Evolutionary conservation across 2,797 vertebrate genomes (phyloP).

Genomic region (Coranthus polyacanthus): DNA sequence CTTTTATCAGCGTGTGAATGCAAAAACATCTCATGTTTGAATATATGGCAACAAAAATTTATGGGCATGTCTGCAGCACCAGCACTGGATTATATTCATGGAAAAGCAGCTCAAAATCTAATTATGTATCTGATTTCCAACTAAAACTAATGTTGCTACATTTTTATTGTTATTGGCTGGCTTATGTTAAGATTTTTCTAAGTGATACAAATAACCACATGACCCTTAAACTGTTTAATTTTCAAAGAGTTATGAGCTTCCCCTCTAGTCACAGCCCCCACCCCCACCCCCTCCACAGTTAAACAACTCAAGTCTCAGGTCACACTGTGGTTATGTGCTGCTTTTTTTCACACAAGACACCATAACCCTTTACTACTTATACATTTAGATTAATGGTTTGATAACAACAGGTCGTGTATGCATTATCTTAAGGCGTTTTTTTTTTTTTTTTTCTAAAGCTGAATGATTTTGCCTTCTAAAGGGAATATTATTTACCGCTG

Average conservation of each 20-base stretch:
- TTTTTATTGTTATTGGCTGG: constrained; percentile 43
- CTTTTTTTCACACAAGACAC: constrained; percentile 42
- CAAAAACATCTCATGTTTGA: constrained; percentile 29
- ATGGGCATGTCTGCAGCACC: neutral
- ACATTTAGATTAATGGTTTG: constrained; percentile 73
- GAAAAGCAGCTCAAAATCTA: constrained; percentile 26
- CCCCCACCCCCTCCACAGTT: constrained; percentile 28
- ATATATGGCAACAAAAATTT: constrained; percentile 9
- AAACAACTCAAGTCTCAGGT: constrained; percentile 59
- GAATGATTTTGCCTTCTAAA: constrained; percentile 64
- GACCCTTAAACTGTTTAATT: constrained; percentile 52
- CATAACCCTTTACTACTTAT: constrained; percentile 57
- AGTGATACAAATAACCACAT: constrained; percentile 58
- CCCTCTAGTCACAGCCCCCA: constrained; percentile 21
- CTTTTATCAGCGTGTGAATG: constrained; percentile 46
- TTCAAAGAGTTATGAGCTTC: constrained; percentile 41
- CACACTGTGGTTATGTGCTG: constrained; percentile 50
- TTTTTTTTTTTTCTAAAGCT: constrained; percentile 78
- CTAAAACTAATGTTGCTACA: constrained; percentile 21
- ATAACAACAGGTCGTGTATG: constrained; percentile 70
- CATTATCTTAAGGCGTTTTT: constrained; percentile 77
- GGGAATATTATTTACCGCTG: constrained; percentile 86
- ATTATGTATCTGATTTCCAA: constrained; percentile 23
- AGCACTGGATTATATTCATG: constrained; percentile 7
- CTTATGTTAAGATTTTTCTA: constrained; percentile 26